These are phyloP conservation scores for Drosophila kambysellisi DNA, from an alignment of 2,888 invertebrate species.

Conservation along the genomic window DNA sequence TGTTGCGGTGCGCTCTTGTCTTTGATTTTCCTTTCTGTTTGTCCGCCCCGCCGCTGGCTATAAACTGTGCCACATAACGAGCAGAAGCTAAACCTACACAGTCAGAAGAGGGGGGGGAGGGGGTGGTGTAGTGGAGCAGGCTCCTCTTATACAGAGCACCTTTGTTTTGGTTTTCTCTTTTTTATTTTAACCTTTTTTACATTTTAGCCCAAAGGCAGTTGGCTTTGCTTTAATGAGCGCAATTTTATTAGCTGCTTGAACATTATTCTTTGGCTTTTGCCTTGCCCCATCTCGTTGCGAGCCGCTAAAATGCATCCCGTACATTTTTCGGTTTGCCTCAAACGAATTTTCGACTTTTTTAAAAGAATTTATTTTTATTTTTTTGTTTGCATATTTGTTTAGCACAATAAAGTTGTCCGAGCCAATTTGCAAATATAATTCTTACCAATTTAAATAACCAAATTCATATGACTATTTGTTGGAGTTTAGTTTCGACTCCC, in stretches of 20 bases:
- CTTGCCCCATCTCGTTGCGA: background rate
- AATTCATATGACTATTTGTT: background rate
- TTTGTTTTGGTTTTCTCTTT: conserved; percentile 36
- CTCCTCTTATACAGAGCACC: conserved; percentile 15
- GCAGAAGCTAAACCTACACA: conserved; percentile 24
- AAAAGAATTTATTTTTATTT: conserved; percentile 39
- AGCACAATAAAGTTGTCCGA: conserved; percentile 29
- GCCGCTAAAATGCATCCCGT: background rate
- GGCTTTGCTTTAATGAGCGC: conserved; percentile 77
- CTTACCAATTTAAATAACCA: background rate
- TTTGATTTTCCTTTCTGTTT: conserved; percentile 58
- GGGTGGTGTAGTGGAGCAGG: background rate
- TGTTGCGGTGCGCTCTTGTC: conserved; percentile 62
- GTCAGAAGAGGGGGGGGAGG: background rate
- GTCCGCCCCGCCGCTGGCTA: conserved; percentile 59
- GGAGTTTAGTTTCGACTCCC: background rate
- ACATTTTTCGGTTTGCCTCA: conserved; percentile 16
- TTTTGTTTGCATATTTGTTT: conserved; percentile 54
- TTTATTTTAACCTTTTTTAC: conserved; percentile 68
- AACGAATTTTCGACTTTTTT: conserved; percentile 40
- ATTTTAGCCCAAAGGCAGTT: conserved; percentile 68
- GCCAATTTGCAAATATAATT: background rate
- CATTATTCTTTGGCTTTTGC: conserved; percentile 34
- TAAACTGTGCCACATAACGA: conserved; percentile 58
- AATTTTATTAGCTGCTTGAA: conserved; percentile 74